phyloP scores from a whole-genome alignment of 2,797 vertebrate species.

The Pyrocephalus nanus region DNA sequence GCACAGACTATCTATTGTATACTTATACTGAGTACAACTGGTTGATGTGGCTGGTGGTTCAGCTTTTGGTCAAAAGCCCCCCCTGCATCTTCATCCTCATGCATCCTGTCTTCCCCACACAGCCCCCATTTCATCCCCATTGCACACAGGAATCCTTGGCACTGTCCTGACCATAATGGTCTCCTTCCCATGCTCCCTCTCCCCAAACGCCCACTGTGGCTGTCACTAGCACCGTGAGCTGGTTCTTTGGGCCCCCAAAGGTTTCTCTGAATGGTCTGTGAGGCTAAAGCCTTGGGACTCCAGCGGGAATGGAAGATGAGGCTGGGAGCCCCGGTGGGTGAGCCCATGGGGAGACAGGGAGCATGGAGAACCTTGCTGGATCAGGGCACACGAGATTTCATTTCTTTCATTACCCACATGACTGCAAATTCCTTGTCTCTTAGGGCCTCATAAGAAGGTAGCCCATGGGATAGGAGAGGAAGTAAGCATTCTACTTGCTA shows the following conservation, averaged over 20 bases:
- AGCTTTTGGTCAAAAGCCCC: not conserved
- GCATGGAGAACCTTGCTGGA: fast-evolving
- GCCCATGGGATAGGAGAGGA: fast-evolving
- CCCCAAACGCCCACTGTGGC: fast-evolving
- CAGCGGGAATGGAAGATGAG: not conserved
- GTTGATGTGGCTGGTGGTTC: not conserved
- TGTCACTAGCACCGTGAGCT: not conserved
- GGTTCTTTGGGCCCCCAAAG: not conserved
- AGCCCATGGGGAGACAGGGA: fast-evolving
- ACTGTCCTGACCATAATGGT: no score
- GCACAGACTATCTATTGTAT: not conserved
- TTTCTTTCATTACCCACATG: not conserved
- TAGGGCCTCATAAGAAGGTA: not conserved
- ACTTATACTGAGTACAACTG: not conserved
- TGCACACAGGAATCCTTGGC: not conserved
- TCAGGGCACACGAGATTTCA: fast-evolving
- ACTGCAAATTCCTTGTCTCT: not conserved
- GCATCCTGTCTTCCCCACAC: not conserved
- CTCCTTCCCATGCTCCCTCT: fast-evolving
- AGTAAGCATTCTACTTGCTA: not conserved
- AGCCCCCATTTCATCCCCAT: not conserved
- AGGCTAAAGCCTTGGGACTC: not conserved
- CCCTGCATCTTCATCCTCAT: not conserved
- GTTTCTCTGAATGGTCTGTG: not conserved
- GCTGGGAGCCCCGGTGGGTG: no score